These are phyloP conservation scores for Cerastis rubricosa DNA, from an alignment of 2,888 invertebrate species.

Conservation along the genomic window DNA sequence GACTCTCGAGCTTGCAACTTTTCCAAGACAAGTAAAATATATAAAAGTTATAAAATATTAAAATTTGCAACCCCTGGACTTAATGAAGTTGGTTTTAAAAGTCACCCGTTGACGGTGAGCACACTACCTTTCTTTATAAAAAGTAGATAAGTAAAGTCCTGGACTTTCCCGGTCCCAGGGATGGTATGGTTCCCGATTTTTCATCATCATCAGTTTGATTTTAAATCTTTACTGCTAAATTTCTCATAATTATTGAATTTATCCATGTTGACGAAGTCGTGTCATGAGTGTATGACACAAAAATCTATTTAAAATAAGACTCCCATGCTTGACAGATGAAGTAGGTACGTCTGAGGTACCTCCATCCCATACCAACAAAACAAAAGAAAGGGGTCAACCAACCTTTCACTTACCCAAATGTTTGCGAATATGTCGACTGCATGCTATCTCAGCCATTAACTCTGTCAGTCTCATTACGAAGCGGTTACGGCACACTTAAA, in stretches of 20 bases:
- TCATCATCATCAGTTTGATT: not conserved
- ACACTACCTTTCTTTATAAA: not conserved
- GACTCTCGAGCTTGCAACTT: constrained; percentile 32
- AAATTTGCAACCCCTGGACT: constrained; percentile 26
- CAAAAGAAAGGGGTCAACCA: constrained; percentile 24
- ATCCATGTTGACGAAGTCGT: not conserved
- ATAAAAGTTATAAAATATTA: constrained; percentile 48
- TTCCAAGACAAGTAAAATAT: constrained; percentile 33
- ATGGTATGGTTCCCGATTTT: not conserved
- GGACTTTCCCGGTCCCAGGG: not conserved
- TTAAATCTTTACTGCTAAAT: fast-evolving
- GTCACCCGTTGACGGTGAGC: not conserved
- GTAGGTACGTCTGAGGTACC: not conserved
- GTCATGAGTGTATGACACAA: not conserved
- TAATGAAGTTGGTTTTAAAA: constrained; percentile 35
- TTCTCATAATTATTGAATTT: not conserved
- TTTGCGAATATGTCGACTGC: constrained; percentile 56
- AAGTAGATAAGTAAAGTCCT: not conserved
- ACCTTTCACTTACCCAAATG: constrained; percentile 17
- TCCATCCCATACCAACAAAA: constrained; percentile 1
- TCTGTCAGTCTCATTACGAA: constrained; percentile 47
- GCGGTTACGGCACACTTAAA: constrained; percentile 32
- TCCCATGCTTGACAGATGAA: not conserved
- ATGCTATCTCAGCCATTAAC: constrained; percentile 54
- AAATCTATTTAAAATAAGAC: not conserved